Percentiles rank a stretch among this genome's conserved stretches.
Conservation (phyloP, 2,888 invertebrate species). For the Cantharis rufa region DNA sequence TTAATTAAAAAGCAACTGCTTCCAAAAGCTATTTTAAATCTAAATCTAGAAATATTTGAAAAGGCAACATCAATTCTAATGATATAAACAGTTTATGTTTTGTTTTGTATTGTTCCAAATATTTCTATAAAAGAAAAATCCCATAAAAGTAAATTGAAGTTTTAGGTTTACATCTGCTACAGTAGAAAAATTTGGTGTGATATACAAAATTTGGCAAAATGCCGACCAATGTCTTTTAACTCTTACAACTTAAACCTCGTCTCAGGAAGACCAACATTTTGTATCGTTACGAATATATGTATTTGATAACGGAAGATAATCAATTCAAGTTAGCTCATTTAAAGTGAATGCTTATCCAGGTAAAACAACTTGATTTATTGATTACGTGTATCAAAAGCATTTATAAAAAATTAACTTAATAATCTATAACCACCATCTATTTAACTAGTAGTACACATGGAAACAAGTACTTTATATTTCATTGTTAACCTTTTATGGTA, state of each 20-base stretch:
- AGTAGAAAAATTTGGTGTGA: conserved; percentile 5
- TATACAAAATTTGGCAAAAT: conserved; percentile 21
- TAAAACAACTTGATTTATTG: conserved; percentile 20
- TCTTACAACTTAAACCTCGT: conserved; percentile 3
- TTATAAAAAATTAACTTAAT: conserved; percentile 13
- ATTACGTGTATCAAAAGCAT: conserved; percentile 9
- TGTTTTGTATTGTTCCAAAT: conserved; percentile 7
- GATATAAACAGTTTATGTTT: conserved; percentile 13
- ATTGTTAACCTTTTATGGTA: background rate
- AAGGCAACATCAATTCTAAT: conserved; percentile 9
- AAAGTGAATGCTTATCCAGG: conserved; percentile 7
- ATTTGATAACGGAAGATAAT: conserved; percentile 1
- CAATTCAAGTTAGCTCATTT: conserved; percentile 7
- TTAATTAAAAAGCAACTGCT: conserved; percentile 15
- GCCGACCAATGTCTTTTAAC: conserved; percentile 12
- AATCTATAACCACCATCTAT: conserved; percentile 7
- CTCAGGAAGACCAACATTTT: background rate
- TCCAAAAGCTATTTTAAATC: background rate
- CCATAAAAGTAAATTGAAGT: conserved; percentile 27
- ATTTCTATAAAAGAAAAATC: conserved; percentile 9
- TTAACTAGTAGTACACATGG: conserved; percentile 13
- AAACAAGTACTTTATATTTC: conserved; percentile 3
- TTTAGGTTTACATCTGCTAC: conserved; percentile 25
- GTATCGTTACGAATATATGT: background rate
- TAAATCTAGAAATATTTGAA: background rate